phyloP scores from a whole-genome alignment of 2,113 vertebrate species.

The Rhinolophus ferrumequinum region DNA sequence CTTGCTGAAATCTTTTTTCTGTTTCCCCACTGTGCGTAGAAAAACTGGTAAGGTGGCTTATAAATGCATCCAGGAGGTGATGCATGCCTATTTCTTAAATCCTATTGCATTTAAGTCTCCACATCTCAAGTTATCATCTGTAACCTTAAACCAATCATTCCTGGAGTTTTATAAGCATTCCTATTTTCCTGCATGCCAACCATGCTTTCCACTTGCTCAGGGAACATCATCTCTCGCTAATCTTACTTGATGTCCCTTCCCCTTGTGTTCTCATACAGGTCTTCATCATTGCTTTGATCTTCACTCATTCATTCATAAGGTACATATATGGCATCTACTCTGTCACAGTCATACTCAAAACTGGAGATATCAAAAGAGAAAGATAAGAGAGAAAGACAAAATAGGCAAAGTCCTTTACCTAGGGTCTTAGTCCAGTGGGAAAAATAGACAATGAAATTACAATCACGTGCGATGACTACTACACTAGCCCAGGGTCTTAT shows the following conservation, averaged over 20 bases:
- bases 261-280: background rate
- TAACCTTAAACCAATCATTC: background rate
- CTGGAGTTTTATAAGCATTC: background rate
- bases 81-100: background rate
- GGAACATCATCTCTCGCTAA: background rate
- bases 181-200: background rate
- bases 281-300: background rate
- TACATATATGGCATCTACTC: background rate
- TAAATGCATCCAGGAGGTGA: background rate
- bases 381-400: background rate
- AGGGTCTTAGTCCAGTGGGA: background rate
- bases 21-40: background rate
- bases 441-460: background rate
- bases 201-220: background rate
- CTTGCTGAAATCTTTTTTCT: background rate
- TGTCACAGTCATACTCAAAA: background rate
- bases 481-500: background rate
- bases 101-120: background rate
- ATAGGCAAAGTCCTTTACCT: background rate
- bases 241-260: background rate
- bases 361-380: background rate
- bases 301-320: background rate
- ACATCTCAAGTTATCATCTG: background rate
- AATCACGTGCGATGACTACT: background rate
- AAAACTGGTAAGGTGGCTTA: background rate